Evolutionary conservation across 2,888 invertebrate species (phyloP), one percentile per base, ranked within the genome.

Genomic region (Limnephilus auricula): DNA sequence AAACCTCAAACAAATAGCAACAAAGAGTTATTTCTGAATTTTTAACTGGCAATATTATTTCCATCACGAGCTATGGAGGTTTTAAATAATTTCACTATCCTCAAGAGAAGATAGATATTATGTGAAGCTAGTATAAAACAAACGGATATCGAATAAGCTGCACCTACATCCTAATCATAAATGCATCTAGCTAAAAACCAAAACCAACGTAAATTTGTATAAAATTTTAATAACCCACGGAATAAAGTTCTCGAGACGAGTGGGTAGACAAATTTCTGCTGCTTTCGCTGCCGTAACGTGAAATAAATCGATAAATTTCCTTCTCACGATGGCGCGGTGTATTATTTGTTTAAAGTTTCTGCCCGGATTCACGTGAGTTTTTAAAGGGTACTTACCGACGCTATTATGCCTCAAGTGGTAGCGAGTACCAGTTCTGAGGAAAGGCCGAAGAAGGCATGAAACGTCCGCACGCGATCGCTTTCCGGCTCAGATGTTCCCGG

Each of bases 291-390:
- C 25, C 31, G 18, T 82, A 32, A 82, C 37, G 82, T 82, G 25
- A 82, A 82, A 82, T 82, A 82, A 82, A 82, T 82, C 82, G 82
- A 82, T 82, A 37, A 34, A 82, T 82, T 82, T 82, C 18, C 31
- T 13, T 25, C 32, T 31, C 34, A 37, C 18, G 37, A 82, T 32
- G 15, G 82, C 82, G 32, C 82, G 4, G 32, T 10, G 37, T 82
- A 82, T 82, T 82, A 82, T 82, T 82, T 82, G 82, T 82, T 82
- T 32, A 34, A 82, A 82, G 82, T 82, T 82, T 82, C 82, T 25
- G 82, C 82, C 18, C 10, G 34, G 82, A 65, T 82, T 82, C 82
- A 34, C 25, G 82, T 25, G 32, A 82, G 31, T 82, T 82, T 82
- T 82, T 37, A 82, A 37, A 25, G 37, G 34, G 82, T 82, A 82